Percentiles rank a stretch among this genome's conserved stretches.
Conservation (phyloP, 2,113 vertebrate genomes). For the Agapornis roseicollis region DNA sequence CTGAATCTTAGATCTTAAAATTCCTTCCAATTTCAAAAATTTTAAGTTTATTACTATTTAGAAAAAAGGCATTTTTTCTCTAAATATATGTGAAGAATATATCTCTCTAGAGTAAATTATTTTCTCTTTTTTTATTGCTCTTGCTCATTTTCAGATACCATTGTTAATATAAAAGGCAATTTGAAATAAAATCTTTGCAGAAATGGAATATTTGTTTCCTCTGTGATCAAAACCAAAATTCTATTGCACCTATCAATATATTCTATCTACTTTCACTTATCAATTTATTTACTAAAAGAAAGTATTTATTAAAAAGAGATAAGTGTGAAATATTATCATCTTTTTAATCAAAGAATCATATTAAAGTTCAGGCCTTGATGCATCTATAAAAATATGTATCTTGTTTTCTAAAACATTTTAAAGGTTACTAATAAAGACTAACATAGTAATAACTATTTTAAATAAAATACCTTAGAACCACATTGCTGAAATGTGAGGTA, state of each 20-base stretch:
- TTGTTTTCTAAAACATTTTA: neutral
- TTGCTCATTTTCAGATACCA: neutral
- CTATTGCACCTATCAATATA: neutral
- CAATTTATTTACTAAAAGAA: neutral
- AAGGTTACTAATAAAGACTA: neutral
- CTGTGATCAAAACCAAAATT: neutral
- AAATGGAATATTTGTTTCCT: neutral
- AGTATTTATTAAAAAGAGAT: neutral
- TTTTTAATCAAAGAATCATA: neutral
- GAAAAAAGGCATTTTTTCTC: neutral
- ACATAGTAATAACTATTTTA: neutral
- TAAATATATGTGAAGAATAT: neutral
- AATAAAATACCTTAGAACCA: neutral
- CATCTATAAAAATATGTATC: neutral
- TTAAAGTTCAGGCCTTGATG: neutral
- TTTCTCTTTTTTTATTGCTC: neutral
- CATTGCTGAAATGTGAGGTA: neutral
- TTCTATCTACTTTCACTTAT: too few relatives aligned
- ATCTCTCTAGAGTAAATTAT: fast-evolving
- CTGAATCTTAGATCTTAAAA: neutral
- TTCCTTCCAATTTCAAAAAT: neutral
- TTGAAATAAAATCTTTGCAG: neutral
- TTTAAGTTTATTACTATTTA: neutral
- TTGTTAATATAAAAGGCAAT: neutral
- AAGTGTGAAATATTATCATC: neutral